phyloP scores from a whole-genome alignment of 2,797 vertebrate genomes.

The Scolopax rusticola region DNA sequence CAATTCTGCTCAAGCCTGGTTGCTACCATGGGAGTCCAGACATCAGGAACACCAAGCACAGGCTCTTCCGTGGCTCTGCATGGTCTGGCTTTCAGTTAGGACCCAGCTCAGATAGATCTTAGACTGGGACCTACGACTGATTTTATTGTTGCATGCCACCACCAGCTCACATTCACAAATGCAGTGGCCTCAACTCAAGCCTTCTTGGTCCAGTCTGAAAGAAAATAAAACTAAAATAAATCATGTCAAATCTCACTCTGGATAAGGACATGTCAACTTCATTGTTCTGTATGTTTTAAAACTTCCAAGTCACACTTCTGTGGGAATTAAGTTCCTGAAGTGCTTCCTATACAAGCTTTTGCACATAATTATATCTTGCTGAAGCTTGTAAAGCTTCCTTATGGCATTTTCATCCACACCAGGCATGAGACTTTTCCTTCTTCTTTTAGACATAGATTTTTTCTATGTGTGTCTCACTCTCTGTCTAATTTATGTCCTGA shows the following conservation, averaged over 20 bases:
- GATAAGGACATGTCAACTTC: neutral
- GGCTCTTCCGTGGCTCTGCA: neutral
- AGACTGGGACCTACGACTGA: accelerated
- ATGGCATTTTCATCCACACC: neutral
- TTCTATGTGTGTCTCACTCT: neutral
- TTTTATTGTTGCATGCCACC: neutral
- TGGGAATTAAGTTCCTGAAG: neutral
- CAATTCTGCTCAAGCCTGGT: neutral
- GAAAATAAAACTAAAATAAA: neutral
- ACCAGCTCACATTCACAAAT: neutral
- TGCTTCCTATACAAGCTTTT: neutral
- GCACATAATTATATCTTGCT: neutral
- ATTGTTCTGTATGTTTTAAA: neutral
- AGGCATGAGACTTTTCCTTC: neutral
- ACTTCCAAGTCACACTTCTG: neutral
- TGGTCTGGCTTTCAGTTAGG: neutral
- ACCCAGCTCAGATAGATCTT: neutral
- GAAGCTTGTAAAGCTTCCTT: neutral
- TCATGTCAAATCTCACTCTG: neutral
- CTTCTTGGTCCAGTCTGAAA: neutral
- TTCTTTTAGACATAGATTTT: neutral
- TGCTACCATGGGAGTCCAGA: neutral
- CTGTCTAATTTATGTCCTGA: neutral
- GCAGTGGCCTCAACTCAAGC: neutral
- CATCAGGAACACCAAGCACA: neutral